Base-by-base conservation (phyloP, 2,113 vertebrate species). In the Chloropsis hardwickii region DNA sequence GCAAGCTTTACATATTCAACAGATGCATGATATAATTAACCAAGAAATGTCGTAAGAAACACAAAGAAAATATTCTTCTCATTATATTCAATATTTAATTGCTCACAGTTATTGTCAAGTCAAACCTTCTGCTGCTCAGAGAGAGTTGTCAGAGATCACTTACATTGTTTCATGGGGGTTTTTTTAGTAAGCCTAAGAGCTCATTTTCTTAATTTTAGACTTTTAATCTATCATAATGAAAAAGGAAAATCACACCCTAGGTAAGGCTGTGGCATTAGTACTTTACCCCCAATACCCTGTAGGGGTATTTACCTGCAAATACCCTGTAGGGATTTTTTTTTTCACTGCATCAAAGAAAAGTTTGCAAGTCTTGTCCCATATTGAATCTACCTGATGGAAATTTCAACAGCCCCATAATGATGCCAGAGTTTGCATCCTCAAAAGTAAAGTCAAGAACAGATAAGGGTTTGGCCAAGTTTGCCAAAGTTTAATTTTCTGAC, bases 21-120 rank as follows among this genome's bases (percentile, higher is more conserved):
- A 80, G 73, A 71, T 65, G 27, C 51, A 81, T 64, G 80, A 96
- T 94, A 93, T 71, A 92, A 93, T 95, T 93, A 96, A 95, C 72
- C 35, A 64, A 93, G 91, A 82, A 84, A 88, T 76, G 81, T 61
- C 73, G 1, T 62, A 93, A 90, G 94, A 76, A 95, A 83, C 60
- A 90, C 76, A 89, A 78, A 83, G 71, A 66, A 90, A 96, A 92
- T 60, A 37, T 85, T 90, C 71, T 62, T 87, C 66, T 81, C 86
- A 61, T 88, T 88, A 92, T 67, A 44, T 88, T 85, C 67, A 86
- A 33, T 56, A 87, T 89, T 93, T 95, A 89, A 94, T 92, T 94
- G 86, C 61, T 57, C 76, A 40, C 44, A 71, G 78, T 82, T 86
- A 88, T 54, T 47, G 69, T 79, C 39, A 70, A 92, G 85, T 95